These are phyloP conservation scores for Sander lucioperca DNA, from an alignment of 2,113 vertebrate species.

Conservation along the genomic window DNA sequence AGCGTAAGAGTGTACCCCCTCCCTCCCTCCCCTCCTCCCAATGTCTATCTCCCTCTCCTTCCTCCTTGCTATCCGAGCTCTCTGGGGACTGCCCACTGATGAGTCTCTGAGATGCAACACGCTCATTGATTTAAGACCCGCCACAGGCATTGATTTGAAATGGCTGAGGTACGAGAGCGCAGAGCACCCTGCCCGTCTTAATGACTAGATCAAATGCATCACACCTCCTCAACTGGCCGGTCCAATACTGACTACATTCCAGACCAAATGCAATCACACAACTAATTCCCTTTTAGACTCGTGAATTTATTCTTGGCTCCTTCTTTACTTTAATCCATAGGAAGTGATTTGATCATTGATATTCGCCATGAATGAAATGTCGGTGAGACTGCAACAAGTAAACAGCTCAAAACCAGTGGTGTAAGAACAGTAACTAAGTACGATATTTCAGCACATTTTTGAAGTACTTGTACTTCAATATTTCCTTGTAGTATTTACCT, in stretches of 20 bases:
- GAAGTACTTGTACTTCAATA: not conserved
- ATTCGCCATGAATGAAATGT: conserved; percentile 23
- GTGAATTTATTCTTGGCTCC: conserved; percentile 35
- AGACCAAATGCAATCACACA: conserved; percentile 68
- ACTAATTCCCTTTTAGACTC: conserved; percentile 56
- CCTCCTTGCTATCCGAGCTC: conserved; percentile 53
- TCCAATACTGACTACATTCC: conserved; percentile 62
- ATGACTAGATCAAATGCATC: conserved; percentile 84
- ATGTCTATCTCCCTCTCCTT: conserved; percentile 57
- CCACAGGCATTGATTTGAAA: conserved; percentile 85
- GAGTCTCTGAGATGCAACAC: conserved; percentile 82
- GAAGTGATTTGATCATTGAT: conserved; percentile 39
- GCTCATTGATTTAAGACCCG: conserved; percentile 82
- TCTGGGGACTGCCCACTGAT: conserved; percentile 78
- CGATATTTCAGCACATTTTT: not conserved
- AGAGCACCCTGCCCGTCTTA: conserved; percentile 69
- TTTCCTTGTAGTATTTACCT: not conserved
- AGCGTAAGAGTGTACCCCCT: conserved; percentile 60
- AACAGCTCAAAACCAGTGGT: not conserved
- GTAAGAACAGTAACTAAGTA: not conserved
- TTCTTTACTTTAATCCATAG: conserved; percentile 41
- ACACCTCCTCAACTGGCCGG: conserved; percentile 64
- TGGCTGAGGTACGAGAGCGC: conserved; percentile 75
- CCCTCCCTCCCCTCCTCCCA: conserved; percentile 23
- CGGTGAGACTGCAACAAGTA: not conserved